A percentile compares a stretch with the other conserved stretches of the same genome.
Evolutionary conservation across 2,797 vertebrate genomes (phyloP).

Genomic region (Lacerta viridis): DNA sequence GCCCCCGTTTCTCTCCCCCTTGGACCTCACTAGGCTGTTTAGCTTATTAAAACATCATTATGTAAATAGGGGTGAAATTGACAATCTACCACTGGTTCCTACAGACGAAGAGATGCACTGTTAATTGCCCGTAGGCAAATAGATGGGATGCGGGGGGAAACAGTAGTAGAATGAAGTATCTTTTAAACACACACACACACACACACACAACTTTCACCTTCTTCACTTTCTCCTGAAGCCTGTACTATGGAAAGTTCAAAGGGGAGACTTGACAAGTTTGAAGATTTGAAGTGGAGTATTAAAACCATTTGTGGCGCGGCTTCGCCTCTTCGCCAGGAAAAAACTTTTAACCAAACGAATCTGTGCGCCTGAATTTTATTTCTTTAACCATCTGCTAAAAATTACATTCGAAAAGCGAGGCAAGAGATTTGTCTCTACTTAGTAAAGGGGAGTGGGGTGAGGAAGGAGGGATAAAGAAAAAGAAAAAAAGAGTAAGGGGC

Average conservation of each 20-base stretch:
- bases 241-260: neutral
- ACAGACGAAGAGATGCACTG: constrained; percentile 78
- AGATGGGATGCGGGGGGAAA: neutral
- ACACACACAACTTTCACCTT: neutral
- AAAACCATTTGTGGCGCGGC: neutral
- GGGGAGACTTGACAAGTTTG: neutral
- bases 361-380: neutral
- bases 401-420: neutral
- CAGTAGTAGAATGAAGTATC: no score
- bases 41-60: constrained; percentile 81
- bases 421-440: neutral
- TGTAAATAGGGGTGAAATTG: constrained; percentile 80
- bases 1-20: neutral
- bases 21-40: constrained; percentile 40
- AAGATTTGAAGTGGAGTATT: neutral
- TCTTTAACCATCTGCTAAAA: neutral
- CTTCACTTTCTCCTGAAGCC: neutral
- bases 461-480: rapidly evolving
- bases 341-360: neutral
- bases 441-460: neutral
- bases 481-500: no score
- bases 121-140: constrained; percentile 67
- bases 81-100: constrained; percentile 63
- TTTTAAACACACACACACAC: neutral
- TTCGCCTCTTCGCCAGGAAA: neutral